Evolutionary conservation across 1,140 invertebrate genomes (phyloP), one percentile per base, ranked within the genome.

Genomic region (Protaetia brevitarsis): DNA sequence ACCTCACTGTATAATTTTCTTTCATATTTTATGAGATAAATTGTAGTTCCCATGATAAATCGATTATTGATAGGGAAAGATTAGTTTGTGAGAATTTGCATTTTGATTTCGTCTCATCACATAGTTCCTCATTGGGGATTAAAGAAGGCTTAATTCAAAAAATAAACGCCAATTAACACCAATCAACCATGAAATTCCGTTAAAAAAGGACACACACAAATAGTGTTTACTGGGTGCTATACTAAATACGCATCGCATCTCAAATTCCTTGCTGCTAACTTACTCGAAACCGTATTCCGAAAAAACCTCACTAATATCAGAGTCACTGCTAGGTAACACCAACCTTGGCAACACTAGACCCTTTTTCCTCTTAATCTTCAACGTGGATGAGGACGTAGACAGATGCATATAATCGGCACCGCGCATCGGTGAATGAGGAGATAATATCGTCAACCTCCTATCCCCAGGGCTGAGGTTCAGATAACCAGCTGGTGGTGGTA

Each of bases 331-430:
- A 31, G 88, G 88, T 68, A 90, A 80, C 66, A 90, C 87, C 71
- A 91, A 82, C 80, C 87, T 88, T 59, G 89, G 89, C 72, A 91
- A 79, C 29, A 90, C 87, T 77, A 89, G 85, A 31, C 87, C 87
- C 74, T 88, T 89, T 78, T 88, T 89, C 41, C 88, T 80, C 2
- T 84, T 84, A 60, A 87, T 85, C 63, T 89, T 87, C 71, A 87
- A 82, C 66, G 82, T 82, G n/a, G n/a, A n/a, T 6, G 41, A 51
- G 0, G 81, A 79, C 63, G 81, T 79, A 23, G 85, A 81, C 11
- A 84, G 81, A 74, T 85, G 85, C 68, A 87, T 83, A 16, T 86
- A 80, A 71, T 88, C 87, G 1, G 79, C 79, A 23, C 82, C 76
- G 3, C 82, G 81, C 7, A 86, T 76, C 0, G 88, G 89, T 71